phyloP scores from a whole-genome alignment of 2,113 vertebrate genomes.

The Cyanoramphus novaezelandiae region DNA sequence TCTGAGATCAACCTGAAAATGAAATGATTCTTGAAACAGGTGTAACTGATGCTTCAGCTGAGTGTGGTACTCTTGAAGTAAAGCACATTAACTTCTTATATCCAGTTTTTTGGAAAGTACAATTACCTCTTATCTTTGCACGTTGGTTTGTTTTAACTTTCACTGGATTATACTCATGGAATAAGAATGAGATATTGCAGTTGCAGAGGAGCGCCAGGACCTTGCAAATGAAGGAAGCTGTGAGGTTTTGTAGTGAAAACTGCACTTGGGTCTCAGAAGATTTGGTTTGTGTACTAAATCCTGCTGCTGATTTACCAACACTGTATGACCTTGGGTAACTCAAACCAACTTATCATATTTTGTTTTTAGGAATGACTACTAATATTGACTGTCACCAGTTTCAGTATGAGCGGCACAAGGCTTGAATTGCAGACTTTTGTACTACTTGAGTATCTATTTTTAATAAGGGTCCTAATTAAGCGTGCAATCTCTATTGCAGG shows the following conservation, averaged over 20 bases:
- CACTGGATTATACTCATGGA: neutral
- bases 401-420: neutral
- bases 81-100: neutral
- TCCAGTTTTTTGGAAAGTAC: neutral
- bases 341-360: neutral
- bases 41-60: neutral
- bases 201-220: neutral
- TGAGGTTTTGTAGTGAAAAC: constrained; percentile 26
- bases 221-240: constrained; percentile 11
- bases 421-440: constrained; percentile 3
- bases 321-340: neutral
- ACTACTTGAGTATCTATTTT: constrained; percentile 48
- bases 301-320: neutral
- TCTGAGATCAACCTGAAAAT: neutral
- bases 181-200: constrained; percentile 16
- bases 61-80: neutral
- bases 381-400: neutral
- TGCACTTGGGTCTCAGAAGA: neutral
- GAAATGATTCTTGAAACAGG: neutral
- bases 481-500: constrained; percentile 32
- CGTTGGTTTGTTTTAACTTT: constrained; percentile 48
- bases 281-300: neutral
- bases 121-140: constrained; percentile 1
- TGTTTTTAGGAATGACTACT: neutral
- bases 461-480: constrained; percentile 66